Conservation (phyloP, 2,797 vertebrate species). For the Gymnothorax reevesii region DNA sequence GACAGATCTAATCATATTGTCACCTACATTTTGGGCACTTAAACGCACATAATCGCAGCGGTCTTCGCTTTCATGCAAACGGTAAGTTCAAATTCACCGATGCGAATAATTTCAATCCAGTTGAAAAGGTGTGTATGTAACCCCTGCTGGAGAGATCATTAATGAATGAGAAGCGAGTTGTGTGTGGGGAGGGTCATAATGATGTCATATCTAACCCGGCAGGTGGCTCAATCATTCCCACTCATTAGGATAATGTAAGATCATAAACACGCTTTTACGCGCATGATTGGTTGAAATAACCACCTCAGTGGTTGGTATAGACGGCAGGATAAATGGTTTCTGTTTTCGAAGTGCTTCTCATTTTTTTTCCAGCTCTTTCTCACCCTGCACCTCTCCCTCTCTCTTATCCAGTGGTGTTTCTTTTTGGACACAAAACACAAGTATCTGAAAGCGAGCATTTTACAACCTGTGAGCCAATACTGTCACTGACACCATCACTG, state of each 20-base stretch:
- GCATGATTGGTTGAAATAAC: slow-evolving; percentile 23
- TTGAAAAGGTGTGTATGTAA: too few species aligned
- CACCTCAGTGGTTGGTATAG: background rate
- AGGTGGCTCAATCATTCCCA: slow-evolving; percentile 6
- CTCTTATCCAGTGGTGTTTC: too few species aligned
- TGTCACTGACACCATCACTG: too few species aligned
- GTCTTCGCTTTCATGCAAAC: too few species aligned
- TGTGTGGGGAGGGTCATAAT: background rate
- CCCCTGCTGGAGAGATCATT: background rate
- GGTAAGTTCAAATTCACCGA: too few species aligned
- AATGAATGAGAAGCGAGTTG: background rate
- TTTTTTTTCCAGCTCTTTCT: background rate
- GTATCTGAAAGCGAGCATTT: too few species aligned
- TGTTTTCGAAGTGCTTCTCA: slow-evolving; percentile 23
- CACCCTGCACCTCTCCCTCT: background rate
- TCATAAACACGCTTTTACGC: slow-evolving; percentile 19
- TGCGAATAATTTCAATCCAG: too few species aligned
- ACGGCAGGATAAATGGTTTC: slow-evolving; percentile 35
- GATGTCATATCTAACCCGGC: background rate
- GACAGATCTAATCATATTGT: too few species aligned
- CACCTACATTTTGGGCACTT: too few species aligned
- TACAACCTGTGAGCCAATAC: too few species aligned
- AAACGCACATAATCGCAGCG: too few species aligned
- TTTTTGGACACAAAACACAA: too few species aligned
- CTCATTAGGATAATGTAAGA: slow-evolving; percentile 3